Conservation (phyloP, 2,797 vertebrate genomes). For the Sus cebifrons region DNA sequence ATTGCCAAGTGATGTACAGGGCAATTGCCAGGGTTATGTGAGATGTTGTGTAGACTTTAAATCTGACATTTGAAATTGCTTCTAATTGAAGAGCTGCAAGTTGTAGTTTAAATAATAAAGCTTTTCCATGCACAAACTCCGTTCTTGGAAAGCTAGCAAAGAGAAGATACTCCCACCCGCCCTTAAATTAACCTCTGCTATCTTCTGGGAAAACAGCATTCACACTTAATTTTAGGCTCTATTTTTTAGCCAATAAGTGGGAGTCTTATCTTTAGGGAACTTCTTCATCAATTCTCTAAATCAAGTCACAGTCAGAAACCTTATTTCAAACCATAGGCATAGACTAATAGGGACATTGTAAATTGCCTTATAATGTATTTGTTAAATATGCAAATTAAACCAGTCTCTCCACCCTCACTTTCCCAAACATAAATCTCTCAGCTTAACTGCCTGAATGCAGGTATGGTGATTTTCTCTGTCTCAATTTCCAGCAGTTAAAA, state of each 20-base stretch:
- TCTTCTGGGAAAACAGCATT: constrained; percentile 38
- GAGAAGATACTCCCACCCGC: background rate
- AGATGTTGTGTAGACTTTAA: constrained; percentile 43
- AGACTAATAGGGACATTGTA: constrained; percentile 27
- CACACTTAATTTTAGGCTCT: constrained; percentile 33
- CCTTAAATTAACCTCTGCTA: background rate
- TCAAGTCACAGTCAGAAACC: background rate
- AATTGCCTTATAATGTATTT: constrained; percentile 24
- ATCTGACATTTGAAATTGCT: constrained; percentile 69
- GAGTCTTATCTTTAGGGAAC: background rate
- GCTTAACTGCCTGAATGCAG: constrained; percentile 42
- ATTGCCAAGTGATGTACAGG: background rate
- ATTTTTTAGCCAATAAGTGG: constrained; percentile 37
- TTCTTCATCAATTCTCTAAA: constrained; percentile 53
- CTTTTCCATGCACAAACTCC: background rate
- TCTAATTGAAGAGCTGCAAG: constrained; percentile 50
- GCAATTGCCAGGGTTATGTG: constrained; percentile 28
- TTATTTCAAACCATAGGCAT: constrained; percentile 50
- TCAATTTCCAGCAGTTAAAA: constrained; percentile 74
- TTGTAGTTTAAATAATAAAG: constrained; percentile 56
- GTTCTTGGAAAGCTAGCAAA: constrained; percentile 34
- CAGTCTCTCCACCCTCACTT: constrained; percentile 32
- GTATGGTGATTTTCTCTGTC: constrained; percentile 67
- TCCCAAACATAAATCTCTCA: constrained; percentile 40
- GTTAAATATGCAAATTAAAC: constrained; percentile 46